phyloP scores from a whole-genome alignment of 2,888 invertebrate species.

The Trachelus iudaicus region DNA sequence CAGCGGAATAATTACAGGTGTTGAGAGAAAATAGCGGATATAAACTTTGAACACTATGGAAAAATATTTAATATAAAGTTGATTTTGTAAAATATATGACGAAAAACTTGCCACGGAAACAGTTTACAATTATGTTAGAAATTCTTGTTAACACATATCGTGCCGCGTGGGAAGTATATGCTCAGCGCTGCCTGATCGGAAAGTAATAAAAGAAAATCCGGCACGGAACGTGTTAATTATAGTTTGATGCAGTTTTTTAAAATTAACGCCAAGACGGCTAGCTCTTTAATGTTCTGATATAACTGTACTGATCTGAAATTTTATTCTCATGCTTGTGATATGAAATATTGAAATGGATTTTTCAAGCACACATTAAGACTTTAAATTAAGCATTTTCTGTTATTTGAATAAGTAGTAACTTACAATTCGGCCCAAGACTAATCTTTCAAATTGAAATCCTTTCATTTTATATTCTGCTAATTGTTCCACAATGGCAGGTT shows the following conservation, averaged over 20 bases:
- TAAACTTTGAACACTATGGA: no score
- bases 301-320: background rate
- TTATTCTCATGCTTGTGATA: background rate
- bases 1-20: no score
- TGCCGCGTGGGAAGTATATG: no score
- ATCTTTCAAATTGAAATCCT: conserved; percentile 93
- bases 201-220: no score
- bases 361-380: background rate
- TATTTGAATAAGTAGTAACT: conserved; percentile 60
- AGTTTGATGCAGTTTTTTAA: no score
- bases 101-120: conserved; percentile 1
- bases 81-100: conserved; percentile 23
- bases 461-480: conserved; percentile 87
- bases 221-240: no score
- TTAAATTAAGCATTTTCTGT: conserved; percentile 1
- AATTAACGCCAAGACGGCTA: no score
- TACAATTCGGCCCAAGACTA: conserved; percentile 95
- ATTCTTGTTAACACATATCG: no score
- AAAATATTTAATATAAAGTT: conserved; percentile 2
- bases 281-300: no score
- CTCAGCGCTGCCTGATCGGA: no score
- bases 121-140: no score
- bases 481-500: conserved; percentile 84
- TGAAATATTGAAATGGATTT: background rate
- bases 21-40: no score